Evolutionary conservation across 2,113 vertebrate genomes (phyloP).

Genomic region (Trematocara unimaculatum): DNA sequence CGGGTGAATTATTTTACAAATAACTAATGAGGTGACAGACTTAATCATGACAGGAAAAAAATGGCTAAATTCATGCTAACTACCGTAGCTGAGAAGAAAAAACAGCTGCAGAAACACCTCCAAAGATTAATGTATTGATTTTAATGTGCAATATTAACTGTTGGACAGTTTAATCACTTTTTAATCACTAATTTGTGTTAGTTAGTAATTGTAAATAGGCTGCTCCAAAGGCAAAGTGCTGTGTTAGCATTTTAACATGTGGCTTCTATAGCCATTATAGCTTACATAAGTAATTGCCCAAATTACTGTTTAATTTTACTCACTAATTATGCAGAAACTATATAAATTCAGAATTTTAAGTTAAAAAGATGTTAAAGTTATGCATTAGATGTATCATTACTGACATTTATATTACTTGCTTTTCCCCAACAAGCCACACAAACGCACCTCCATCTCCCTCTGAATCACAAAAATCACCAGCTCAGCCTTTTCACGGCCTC

Average conservation of each 20-base stretch:
- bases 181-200: background rate
- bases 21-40: background rate
- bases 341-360: background rate
- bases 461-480: background rate
- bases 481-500: constrained; percentile 36
- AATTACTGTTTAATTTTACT: background rate
- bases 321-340: background rate
- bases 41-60: background rate
- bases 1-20: background rate
- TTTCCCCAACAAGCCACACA: background rate
- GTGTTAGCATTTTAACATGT: background rate
- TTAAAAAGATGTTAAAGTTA: background rate
- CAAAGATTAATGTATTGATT: background rate
- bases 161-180: background rate
- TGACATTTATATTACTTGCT: background rate
- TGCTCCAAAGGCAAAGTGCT: background rate
- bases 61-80: background rate
- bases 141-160: background rate
- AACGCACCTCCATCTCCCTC: background rate
- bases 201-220: background rate
- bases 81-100: background rate
- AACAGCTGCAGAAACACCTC: background rate
- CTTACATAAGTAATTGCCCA: background rate
- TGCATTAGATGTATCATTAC: background rate
- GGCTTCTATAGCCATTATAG: background rate